Base-by-base conservation (phyloP, 2,797 vertebrate genomes). In the Tamandua tetradactyla region DNA sequence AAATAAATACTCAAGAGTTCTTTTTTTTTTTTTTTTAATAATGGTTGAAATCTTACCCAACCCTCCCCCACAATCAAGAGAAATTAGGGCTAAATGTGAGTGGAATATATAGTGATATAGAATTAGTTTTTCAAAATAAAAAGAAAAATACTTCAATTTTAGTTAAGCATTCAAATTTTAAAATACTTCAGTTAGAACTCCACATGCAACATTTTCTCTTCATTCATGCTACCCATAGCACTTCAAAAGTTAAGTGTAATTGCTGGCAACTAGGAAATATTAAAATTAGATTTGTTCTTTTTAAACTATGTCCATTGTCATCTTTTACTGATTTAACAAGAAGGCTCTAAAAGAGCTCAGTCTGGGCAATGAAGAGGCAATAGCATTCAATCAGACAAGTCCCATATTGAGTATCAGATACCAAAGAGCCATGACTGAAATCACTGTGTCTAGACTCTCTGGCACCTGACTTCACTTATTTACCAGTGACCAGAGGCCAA, bases 371-470 rank as follows among this genome's bases (percentile, higher is more conserved):
- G 98, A 99, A 98, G 98, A 99, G 98, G 98, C 98, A 98, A 98
- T 98, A 98, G 98, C 98, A 98, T 98, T 99, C 98, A 99, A 99
- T 99, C 99, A 99, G 98, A 98, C 98, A 98, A 98, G 98, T 98
- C 98, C 99, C 98, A 99, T 98, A 98, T 98, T 98, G 99, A 99
- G 99, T 99, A 99, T 99, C 99, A 99, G 99, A 99, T 99, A 99
- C 99, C 99, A 99, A 98, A 98, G 98, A 98, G 98, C 98, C 99
- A 98, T 97, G 98, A 98, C 99, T 98, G 98, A 99, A 99, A 99
- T 99, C 99, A 99, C 98, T 96, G 97, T 98, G 99, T 99, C 99
- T 99, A 99, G 99, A 99, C 99, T 99, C 99, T 99, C 99, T 99
- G 99, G 99, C 99, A 99, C 99, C 99, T 99, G 99, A 98, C 98